These are phyloP conservation scores for Psilopsiagon aymara DNA, from an alignment of 2,113 vertebrate genomes.

Conservation along the genomic window DNA sequence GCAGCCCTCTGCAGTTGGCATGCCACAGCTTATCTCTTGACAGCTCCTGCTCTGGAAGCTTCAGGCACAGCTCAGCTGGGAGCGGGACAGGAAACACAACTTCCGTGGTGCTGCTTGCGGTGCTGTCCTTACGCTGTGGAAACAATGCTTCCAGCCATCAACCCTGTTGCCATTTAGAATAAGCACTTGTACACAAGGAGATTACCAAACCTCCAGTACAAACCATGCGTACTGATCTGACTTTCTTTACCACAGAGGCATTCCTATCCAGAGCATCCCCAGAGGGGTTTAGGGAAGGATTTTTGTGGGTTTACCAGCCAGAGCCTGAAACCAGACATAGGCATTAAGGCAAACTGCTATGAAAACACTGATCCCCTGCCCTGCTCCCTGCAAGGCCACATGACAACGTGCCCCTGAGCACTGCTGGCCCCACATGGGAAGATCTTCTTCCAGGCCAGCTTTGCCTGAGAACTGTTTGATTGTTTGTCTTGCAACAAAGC, in stretches of 20 bases:
- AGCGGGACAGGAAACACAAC: neutral
- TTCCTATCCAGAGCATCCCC: neutral
- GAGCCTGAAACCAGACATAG: neutral
- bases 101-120: rapidly evolving
- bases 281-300: neutral
- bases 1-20: neutral
- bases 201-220: neutral
- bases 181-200: rapidly evolving
- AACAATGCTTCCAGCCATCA: rapidly evolving
- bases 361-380: neutral
- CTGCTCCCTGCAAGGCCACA: neutral
- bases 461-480: neutral
- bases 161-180: neutral
- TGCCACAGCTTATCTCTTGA: neutral
- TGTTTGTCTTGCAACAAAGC: neutral
- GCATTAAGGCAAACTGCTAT: neutral
- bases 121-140: neutral
- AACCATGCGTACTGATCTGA: neutral
- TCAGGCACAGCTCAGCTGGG: neutral
- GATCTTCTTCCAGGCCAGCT: neutral
- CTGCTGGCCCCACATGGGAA: neutral
- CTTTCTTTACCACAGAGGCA: neutral
- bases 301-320: neutral
- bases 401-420: neutral
- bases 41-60: neutral